Evolutionary conservation across 2,113 vertebrate genomes (phyloP).

Genomic region (Hystrix brachyura): DNA sequence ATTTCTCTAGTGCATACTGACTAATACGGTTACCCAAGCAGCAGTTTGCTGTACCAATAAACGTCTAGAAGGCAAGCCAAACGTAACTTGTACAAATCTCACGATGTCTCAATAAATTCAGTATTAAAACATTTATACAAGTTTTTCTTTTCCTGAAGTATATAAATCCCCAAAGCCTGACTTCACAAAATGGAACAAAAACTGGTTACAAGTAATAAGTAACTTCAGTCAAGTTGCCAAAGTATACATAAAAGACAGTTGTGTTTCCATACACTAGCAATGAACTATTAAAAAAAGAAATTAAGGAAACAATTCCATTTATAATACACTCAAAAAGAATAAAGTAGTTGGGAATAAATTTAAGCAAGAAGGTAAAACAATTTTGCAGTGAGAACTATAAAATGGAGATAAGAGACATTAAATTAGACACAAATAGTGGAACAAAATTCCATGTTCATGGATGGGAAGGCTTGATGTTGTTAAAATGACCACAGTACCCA

Average conservation of each 20-base stretch:
- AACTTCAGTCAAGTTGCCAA: not conserved
- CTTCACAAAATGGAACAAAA: no score
- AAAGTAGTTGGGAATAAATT: not conserved
- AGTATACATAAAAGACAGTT: not conserved
- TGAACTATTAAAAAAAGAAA: not conserved
- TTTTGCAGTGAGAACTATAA: not conserved
- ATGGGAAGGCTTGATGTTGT: not conserved
- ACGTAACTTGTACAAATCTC: no score
- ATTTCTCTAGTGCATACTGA: no score
- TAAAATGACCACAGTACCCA: not conserved
- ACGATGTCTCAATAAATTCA: no score
- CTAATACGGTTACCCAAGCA: no score
- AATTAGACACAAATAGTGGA: not conserved
- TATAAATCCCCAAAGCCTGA: no score
- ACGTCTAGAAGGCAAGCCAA: no score
- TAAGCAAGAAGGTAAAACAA: not conserved
- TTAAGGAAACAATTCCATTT: not conserved
- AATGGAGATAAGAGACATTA: not conserved
- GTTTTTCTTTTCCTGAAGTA: no score
- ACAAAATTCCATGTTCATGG: not conserved
- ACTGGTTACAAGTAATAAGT: not conserved
- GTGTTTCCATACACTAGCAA: not conserved
- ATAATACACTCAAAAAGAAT: not conserved
- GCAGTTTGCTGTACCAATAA: no score
- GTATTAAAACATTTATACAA: no score